A percentile compares a stretch with the other conserved stretches of the same genome.
Conservation (phyloP, 2,113 vertebrate species). For the Colossoma macropomum region DNA sequence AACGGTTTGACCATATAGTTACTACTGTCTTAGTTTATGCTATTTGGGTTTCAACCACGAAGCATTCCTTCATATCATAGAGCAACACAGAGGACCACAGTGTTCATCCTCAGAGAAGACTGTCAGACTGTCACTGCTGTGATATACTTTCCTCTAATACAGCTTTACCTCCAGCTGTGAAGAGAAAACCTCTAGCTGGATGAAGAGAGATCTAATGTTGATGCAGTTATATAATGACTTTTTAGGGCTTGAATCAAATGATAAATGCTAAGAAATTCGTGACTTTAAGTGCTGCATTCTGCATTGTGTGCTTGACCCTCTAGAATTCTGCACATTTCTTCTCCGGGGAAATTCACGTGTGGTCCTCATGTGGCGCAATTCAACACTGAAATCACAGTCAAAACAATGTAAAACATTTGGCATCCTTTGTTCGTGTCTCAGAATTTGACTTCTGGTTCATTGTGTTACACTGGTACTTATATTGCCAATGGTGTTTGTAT, state of each 20-base stretch:
- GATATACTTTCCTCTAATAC: not conserved
- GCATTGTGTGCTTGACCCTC: not conserved
- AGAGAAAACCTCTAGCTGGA: too few species aligned
- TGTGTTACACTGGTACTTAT: slow-evolving; percentile 31
- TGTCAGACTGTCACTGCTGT: slow-evolving; percentile 31
- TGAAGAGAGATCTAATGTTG: too few species aligned
- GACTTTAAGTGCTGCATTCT: slow-evolving; percentile 44
- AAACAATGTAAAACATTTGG: slow-evolving; percentile 51
- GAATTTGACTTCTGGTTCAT: slow-evolving; percentile 18
- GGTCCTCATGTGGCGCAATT: slow-evolving; percentile 37
- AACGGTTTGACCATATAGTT: slow-evolving; percentile 59
- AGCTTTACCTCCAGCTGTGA: too few species aligned
- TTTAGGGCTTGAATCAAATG: not conserved
- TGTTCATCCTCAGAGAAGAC: slow-evolving; percentile 15
- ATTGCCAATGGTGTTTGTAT: slow-evolving; percentile 64
- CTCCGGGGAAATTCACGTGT: slow-evolving; percentile 31
- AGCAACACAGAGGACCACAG: slow-evolving; percentile 42
- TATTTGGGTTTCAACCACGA: slow-evolving; percentile 67
- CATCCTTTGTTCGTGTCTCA: slow-evolving; percentile 33
- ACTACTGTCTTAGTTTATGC: slow-evolving; percentile 55
- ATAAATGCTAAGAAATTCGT: slow-evolving; percentile 15
- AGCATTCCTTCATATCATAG: slow-evolving; percentile 81
- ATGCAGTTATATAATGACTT: not conserved
- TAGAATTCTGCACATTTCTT: not conserved
- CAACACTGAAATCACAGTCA: slow-evolving; percentile 52